Base-by-base conservation (phyloP, 2,113 vertebrate species). In the Macaca nemestrina region DNA sequence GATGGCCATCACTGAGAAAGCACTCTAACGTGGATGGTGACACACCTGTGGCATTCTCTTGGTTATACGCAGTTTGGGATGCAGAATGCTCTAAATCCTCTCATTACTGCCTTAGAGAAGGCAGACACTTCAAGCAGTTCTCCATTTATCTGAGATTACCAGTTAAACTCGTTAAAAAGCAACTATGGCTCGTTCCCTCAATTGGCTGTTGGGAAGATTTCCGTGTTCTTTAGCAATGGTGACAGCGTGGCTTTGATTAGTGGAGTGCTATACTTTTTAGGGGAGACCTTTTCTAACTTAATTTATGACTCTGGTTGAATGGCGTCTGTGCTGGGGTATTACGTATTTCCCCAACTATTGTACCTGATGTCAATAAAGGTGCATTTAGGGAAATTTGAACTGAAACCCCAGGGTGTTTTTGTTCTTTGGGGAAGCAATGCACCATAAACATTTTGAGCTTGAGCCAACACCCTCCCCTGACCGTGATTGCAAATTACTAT, bases 21-120 rank as follows among this genome's bases (percentile, higher is more conserved):
- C 94, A 11, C 90, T 96, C 11, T 57, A 45, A 75, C n/a, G 82
- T 95, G 64, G 91, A 92, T n/a, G 89, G 98, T 50, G 50, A 90
- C 98, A 97, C 98, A 99, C 99, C 98, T 98, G 98, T 98, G 98
- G 98, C 80, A 97, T 80, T 90, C 91, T 97, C 98, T 68, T 35
- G 6, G n/a, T 84, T 75, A 35, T 30, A 9, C 30, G 75, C 97
- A 50, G 84, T 92, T 93, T 64, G 92, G 97, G 97, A 96, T 94
- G 91, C 40, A 94, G 98, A 95, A 95, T 83, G 92, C 96, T 97
- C 97, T 97, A 98, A 98, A 98, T 98, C 97, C 97, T 98, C 96
- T 99, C 98, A 96, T 98, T 98, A 97, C 96, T 86, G 96, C 97
- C 93, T 97, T 97, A 6, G 55, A 79, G 96, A 95, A 98, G 98